Evolutionary conservation across 2,888 invertebrate species (phyloP).

Genomic region (Argyresthia albistria): DNA sequence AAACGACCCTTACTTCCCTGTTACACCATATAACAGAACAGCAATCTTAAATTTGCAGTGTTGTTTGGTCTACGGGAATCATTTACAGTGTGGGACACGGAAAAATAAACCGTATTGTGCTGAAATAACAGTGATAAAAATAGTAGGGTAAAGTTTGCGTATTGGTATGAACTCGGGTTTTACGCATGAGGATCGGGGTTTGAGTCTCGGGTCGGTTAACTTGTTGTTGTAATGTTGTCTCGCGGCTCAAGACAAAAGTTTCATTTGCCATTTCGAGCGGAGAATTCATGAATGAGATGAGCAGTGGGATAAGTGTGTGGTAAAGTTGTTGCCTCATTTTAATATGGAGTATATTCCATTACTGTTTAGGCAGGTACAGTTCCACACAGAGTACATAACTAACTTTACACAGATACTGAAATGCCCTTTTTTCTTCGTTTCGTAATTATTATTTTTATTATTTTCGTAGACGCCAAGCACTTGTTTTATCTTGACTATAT

Average conservation of each 20-base stretch:
- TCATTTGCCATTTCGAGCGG: background rate
- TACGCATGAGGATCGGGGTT: slow-evolving; percentile 1
- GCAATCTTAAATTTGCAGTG: background rate
- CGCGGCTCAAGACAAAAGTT: background rate
- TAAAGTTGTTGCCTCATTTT: background rate
- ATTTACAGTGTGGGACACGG: background rate
- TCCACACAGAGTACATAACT: too few relatives aligned
- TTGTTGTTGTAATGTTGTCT: slow-evolving; percentile 9
- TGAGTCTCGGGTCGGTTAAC: slow-evolving; percentile 13
- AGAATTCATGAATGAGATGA: background rate
- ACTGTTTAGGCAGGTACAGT: too few relatives aligned
- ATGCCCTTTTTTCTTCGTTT: too few relatives aligned
- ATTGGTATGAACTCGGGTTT: background rate
- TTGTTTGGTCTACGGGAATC: background rate
- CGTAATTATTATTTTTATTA: too few relatives aligned
- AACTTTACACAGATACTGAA: too few relatives aligned
- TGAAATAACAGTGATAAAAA: background rate
- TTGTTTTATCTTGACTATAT: too few relatives aligned
- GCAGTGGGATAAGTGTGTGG: background rate
- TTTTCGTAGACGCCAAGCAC: too few relatives aligned
- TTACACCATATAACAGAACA: background rate
- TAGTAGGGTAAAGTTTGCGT: background rate
- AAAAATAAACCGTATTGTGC: background rate
- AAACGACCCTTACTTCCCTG: background rate
- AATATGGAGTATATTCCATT: background rate